phyloP scores from a whole-genome alignment of 2,888 invertebrate genomes.

The Nomada fucata region DNA sequence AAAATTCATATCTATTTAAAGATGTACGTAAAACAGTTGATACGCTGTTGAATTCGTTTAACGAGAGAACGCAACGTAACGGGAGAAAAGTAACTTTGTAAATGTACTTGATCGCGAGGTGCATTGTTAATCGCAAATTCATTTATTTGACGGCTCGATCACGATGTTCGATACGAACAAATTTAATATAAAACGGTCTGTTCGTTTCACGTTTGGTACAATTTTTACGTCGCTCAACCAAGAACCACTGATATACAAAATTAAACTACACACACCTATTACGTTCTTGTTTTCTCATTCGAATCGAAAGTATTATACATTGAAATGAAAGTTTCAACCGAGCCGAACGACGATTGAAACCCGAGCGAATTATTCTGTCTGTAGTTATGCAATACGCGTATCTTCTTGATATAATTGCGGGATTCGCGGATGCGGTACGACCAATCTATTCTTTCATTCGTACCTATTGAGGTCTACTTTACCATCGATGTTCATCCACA shows the following conservation, averaged over 20 bases:
- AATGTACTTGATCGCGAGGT: too few relatives aligned
- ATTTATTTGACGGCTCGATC: too few relatives aligned
- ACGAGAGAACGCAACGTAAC: too few relatives aligned
- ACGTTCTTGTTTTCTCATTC: background rate
- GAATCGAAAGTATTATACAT: background rate
- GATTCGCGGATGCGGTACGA: background rate
- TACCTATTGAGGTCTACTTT: too few relatives aligned
- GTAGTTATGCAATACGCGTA: constrained; percentile 1
- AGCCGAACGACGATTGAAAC: background rate
- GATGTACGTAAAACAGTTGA: too few relatives aligned
- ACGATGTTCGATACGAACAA: background rate
- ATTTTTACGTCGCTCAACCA: background rate
- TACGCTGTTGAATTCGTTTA: too few relatives aligned
- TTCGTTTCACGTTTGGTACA: background rate
- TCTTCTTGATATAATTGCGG: background rate
- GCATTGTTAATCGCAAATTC: too few relatives aligned
- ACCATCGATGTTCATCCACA: too few relatives aligned
- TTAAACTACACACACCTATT: background rate
- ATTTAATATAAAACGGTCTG: background rate
- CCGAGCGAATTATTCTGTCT: background rate
- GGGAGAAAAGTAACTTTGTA: too few relatives aligned
- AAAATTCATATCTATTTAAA: too few relatives aligned
- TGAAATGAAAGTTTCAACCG: constrained; percentile 9
- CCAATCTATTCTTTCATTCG: background rate
- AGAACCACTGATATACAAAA: background rate